Conservation (phyloP, 2,113 vertebrate genomes). For the Barnardius zonarius region DNA sequence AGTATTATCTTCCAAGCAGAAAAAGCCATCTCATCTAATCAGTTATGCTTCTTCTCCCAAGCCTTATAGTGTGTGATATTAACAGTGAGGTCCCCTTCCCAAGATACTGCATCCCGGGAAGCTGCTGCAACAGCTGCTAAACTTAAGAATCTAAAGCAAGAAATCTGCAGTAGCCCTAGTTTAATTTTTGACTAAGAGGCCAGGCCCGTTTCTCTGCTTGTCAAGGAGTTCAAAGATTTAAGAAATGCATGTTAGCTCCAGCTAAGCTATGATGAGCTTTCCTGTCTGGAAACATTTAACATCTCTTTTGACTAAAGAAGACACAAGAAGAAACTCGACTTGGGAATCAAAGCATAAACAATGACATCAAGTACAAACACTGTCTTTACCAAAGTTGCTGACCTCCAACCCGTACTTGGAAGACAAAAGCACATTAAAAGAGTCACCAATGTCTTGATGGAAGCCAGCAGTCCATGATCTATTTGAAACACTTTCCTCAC, state of each 20-base stretch:
- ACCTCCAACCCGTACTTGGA: not conserved
- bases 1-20: not conserved
- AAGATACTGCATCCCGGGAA: not conserved
- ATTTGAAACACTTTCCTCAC: not conserved
- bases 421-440: not conserved
- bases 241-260: not conserved
- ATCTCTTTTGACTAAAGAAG: not conserved
- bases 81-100: not conserved
- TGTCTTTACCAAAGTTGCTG: not conserved
- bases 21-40: not conserved
- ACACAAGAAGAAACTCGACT: not conserved
- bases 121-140: not conserved
- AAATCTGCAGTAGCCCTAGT: not conserved
- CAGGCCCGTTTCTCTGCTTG: not conserved
- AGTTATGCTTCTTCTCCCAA: not conserved
- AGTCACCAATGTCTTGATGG: not conserved
- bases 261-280: not conserved
- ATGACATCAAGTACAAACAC: not conserved
- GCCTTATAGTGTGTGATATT: not conserved
- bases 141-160: not conserved
- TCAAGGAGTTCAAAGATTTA: not conserved
- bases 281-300: conserved; percentile 12
- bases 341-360: not conserved
- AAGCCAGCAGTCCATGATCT: not conserved
- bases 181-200: not conserved